Base-by-base conservation (phyloP, 2,113 vertebrate genomes). In the Trichomycterus rosablanca region DNA sequence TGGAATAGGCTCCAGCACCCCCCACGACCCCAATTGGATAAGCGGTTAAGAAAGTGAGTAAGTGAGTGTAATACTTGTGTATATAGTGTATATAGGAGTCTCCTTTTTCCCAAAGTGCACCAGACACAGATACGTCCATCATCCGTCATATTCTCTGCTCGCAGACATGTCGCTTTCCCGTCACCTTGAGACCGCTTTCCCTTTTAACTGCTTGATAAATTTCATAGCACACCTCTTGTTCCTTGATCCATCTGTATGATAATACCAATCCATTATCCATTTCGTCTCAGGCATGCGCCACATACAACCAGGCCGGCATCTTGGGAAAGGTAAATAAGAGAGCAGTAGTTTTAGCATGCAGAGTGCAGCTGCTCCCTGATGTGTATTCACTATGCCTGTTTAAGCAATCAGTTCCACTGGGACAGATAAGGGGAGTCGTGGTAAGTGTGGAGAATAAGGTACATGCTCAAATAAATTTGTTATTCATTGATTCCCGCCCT, bases 401-500 rank as follows among this genome's bases (percentile, higher is more conserved):
- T 74, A 74, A 78, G 73, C 72, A 82, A 70, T 83, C 74, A 62
- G 63, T 82, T 77, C 64, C 60, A 69, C 48, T 3, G 35, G 15
- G 26, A 35, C 62, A 14, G 51, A 77, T 76, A 71, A 75, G 66
- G n/a, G 48, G 46, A 56, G 18, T 55, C 20, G 52, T 55, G 35
- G 22, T 34, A 67, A 68, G 68, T 71, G 52, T 40, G 28, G 68
- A 59, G 43, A 77, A 77, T 73, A 56, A 74, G 70, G 67, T 76
- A 75, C 48, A 66, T 76, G 67, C 64, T 70, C 56, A 74, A 67
- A 79, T 79, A 65, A 74, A 77, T 78, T 69, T 63, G 51, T 70
- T 69, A 60, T 78, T 81, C 66, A 76, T 74, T 78, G 74, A 80
- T 75, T 80, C 75, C 74, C 71, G 60, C 72, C 66, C 55, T 58